Percentiles rank a stretch among this genome's conserved stretches.
These are phyloP conservation scores for Myiopsitta monachus DNA, from an alignment of 2,113 vertebrate genomes.

Conservation along the genomic window DNA sequence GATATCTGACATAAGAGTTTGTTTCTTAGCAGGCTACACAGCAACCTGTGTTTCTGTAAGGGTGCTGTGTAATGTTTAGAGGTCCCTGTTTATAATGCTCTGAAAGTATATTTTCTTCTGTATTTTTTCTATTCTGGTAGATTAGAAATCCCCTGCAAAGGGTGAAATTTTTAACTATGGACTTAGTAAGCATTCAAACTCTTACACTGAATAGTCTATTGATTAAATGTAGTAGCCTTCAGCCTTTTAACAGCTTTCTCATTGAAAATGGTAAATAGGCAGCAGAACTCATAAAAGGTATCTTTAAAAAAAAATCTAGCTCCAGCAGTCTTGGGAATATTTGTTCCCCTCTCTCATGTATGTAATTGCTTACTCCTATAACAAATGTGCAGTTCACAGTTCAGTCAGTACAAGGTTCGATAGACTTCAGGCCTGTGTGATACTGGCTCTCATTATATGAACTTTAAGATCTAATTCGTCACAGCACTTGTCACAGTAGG, in stretches of 20 bases:
- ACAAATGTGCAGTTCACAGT: neutral
- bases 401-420: neutral
- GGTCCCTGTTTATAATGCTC: neutral
- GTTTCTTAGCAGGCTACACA: neutral
- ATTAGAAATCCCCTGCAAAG: neutral
- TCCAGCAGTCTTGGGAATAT: neutral
- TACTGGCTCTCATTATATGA: neutral
- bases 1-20: neutral
- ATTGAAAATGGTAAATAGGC: neutral
- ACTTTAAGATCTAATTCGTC: neutral
- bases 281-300: neutral
- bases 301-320: neutral
- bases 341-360: neutral
- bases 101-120: neutral
- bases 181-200: neutral
- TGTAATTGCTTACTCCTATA: neutral
- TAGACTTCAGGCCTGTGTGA: neutral
- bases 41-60: neutral
- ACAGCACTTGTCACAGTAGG: neutral
- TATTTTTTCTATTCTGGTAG: neutral
- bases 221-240: neutral
- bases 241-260: neutral
- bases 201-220: neutral
- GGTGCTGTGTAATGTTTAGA: neutral
- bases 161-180: neutral